Base-by-base conservation (phyloP, 2,113 vertebrate genomes). In the Scartelaos histophorus region DNA sequence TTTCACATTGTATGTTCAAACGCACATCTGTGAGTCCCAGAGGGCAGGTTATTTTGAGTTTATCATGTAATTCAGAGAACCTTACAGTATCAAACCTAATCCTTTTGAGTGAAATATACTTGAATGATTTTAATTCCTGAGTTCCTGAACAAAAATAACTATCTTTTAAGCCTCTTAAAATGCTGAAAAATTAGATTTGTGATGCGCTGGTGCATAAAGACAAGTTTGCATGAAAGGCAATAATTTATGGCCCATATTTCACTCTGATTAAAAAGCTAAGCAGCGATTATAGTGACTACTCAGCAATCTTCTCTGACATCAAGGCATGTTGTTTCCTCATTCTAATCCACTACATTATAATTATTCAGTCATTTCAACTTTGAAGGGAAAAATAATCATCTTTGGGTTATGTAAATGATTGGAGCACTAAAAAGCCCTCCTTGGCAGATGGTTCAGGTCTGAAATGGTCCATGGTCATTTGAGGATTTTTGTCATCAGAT, bases 251-350 rank as follows among this genome's bases (percentile, higher is more conserved):
- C 92, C 88, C 81, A 89, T 87, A 91, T 92, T 91, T 93, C 90
- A 83, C 84, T 91, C 90, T 92, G 92, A 93, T 94, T 93, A 93
- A 93, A 93, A 92, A 93, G 90, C 90, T 91, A 92, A 93, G 92
- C 87, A 84, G 82, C 89, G 90, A 93, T 93, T 93, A 92, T 91
- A 89, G 89, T 90, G 89, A 92, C 89, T 87, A 91, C 88, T 93
- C 84, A 85, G 90, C 90, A 93, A 93, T 93, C 91, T 93, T 90
- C 85, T 90, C 88, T 88, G 88, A 93, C 90, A 93, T 93, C 87
- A 91, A 91, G 88, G 81, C 89, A 85, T 92, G 86, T 84, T 86
- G 90, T 90, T 79, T 68, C 79, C 90, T 89, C 91, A 79, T 92
- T 92, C 91, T 93, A 92, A 92, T 91, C 88, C 83, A 84, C 89